Evolutionary conservation across 2,113 vertebrate genomes (phyloP), one percentile per base, ranked within the genome.

Genomic region (Panurus biarmicus): DNA sequence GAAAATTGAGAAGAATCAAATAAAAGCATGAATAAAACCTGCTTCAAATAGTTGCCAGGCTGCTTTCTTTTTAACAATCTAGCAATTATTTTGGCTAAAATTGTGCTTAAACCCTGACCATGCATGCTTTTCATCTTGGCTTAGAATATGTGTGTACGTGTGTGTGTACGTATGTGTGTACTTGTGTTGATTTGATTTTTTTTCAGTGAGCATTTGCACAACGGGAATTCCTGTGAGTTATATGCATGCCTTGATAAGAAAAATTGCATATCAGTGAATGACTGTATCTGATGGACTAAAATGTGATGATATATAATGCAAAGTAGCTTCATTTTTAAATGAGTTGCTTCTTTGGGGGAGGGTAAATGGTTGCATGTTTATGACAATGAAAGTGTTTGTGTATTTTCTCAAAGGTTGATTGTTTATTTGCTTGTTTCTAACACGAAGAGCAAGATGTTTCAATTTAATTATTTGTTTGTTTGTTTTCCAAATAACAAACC

Each of bases 11-110:
- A 96, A 90, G 95, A 54, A 95, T 94, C 80, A 90, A 97, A 93
- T 95, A 96, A 97, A 97, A 97, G 97, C 97, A 98, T 97, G 97
- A 98, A 97, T 97, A 98, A 97, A 97, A 95, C 51, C 97, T 97
- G 97, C 96, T 98, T 97, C 95, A 86, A 95, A 86, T 97, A 97
- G 91, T 97, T 95, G 95, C 96, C 95, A 95, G 96, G 96, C 97
- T 97, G 96, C 91, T 96, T 97, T 97, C 48, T 91, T 97, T 80
- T 90, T 95, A 92, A 95, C 90, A 94, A 96, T 86, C 88, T 96
- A 85, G 91, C 96, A 89, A 94, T 97, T 92, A 95, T 97, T 97
- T 96, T 96, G 91, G 72, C 94, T 97, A 69, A 92, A 96, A 95
- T 87, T 81, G 61, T 97, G 94, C 92, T 97, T 97, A 95, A 91